A percentile compares a stretch with the other conserved stretches of the same genome.
Conservation (phyloP, 2,888 invertebrate species). For the Calliphora vomitoria region DNA sequence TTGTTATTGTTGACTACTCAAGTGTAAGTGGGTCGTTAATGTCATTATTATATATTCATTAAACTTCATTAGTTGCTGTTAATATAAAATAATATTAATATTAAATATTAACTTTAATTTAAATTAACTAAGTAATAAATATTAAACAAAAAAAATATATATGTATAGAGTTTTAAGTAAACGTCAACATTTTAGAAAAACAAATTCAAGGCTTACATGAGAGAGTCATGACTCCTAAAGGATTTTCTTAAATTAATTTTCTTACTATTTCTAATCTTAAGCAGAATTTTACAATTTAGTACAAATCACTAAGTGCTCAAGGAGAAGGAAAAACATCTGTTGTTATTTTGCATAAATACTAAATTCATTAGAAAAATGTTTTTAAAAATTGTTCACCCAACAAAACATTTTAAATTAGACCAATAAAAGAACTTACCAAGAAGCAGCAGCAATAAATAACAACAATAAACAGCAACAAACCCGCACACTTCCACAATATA, state of each 20-base stretch:
- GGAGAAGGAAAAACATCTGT: too few species aligned
- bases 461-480: not conserved
- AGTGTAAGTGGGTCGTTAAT: conserved; percentile 70
- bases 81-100: conserved; percentile 9
- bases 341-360: not conserved
- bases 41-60: conserved; percentile 42
- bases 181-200: not conserved
- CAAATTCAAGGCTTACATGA: not conserved
- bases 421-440: not conserved
- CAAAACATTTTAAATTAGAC: not conserved
- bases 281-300: too few species aligned
- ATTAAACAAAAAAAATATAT: not conserved
- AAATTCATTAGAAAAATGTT: not conserved
- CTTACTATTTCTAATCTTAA: too few species aligned
- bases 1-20: conserved; percentile 52
- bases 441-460: not conserved
- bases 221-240: too few species aligned
- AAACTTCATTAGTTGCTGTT: conserved; percentile 45
- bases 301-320: too few species aligned
- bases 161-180: not conserved
- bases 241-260: too few species aligned
- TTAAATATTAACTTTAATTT: not conserved
- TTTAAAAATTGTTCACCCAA: not conserved
- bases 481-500: not conserved
- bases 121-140: not conserved